Percentiles rank a stretch among this genome's conserved stretches.
Conservation (phyloP, 2,888 invertebrate genomes). For the Fragum fragum region DNA sequence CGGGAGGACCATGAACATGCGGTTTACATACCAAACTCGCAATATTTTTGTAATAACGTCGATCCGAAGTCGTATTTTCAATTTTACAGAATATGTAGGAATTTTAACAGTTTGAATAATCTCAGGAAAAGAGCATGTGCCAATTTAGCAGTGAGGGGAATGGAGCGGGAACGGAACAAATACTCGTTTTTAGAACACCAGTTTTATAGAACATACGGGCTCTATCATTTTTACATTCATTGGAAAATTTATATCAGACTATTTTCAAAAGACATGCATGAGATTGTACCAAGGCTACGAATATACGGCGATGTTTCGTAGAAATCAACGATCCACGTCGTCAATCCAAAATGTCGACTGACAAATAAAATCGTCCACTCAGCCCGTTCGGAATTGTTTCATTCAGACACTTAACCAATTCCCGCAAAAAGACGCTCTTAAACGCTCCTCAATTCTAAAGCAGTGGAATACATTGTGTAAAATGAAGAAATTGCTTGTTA, state of each 20-base stretch:
- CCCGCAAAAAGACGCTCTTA: too few relatives aligned
- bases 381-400: too few relatives aligned
- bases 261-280: constrained; percentile 1
- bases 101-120: not conserved
- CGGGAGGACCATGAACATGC: not conserved
- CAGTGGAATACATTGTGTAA: too few relatives aligned
- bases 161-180: not conserved
- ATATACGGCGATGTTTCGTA: not conserved
- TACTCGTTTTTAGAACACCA: not conserved
- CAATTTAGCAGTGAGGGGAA: not conserved
- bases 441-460: too few relatives aligned
- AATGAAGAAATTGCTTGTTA: too few relatives aligned
- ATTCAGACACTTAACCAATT: too few relatives aligned
- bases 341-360: too few relatives aligned
- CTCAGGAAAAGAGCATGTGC: not conserved
- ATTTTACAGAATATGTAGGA: not conserved
- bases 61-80: not conserved
- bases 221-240: not conserved
- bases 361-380: too few relatives aligned
- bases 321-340: too few relatives aligned
- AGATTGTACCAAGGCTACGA: not conserved
- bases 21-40: constrained; percentile 17
- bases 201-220: constrained; percentile 9
- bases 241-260: not conserved
- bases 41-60: constrained; percentile 21